Conservation (phyloP, 2,888 invertebrate genomes). For the Cacoxenus indagator region DNA sequence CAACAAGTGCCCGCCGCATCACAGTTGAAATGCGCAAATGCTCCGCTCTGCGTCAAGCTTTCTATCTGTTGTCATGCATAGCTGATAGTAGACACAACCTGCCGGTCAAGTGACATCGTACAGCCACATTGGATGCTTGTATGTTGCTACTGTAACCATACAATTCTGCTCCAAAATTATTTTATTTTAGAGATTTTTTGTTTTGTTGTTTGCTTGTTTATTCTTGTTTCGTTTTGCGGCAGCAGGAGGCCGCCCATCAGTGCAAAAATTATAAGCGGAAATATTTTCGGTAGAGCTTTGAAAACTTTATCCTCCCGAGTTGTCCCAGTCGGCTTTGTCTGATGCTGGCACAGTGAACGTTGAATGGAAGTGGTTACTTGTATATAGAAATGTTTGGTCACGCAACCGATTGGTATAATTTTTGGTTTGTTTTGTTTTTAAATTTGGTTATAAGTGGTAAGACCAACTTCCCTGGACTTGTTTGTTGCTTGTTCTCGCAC, state of each 20-base stretch:
- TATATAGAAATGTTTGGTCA: not conserved
- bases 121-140: no score
- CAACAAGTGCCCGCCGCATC: slow-evolving; percentile 1
- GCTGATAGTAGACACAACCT: not conserved
- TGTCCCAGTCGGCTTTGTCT: not conserved
- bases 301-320: slow-evolving; percentile 46
- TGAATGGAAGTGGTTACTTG: slow-evolving; percentile 36
- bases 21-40: not conserved
- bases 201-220: not conserved
- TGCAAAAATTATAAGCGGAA: slow-evolving; percentile 46
- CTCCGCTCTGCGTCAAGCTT: not conserved
- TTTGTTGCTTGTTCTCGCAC: no score
- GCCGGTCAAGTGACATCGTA: no score
- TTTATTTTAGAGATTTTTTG: not conserved
- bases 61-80: not conserved
- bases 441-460: no score
- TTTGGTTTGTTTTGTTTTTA: not conserved
- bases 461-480: no score
- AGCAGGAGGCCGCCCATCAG: not conserved
- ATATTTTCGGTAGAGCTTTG: slow-evolving; percentile 59
- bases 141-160: not conserved
- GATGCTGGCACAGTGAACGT: slow-evolving; percentile 52
- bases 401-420: not conserved
- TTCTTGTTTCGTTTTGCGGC: not conserved
- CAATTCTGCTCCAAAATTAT: not conserved